phyloP scores from a whole-genome alignment of 2,888 invertebrate species.

The Eutolmus rufibarbis region DNA sequence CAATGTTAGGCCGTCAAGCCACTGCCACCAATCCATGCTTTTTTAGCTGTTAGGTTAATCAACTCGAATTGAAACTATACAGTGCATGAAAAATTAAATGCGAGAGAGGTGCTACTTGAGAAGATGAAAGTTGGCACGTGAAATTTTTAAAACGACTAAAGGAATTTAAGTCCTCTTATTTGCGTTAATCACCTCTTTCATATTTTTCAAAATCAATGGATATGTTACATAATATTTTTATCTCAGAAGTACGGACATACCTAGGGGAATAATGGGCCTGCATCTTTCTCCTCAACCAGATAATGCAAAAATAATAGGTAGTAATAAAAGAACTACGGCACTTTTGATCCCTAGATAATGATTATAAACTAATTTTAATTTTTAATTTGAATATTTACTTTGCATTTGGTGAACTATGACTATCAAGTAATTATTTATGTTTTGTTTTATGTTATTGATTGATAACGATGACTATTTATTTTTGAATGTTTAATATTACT shows the following conservation, averaged over 20 bases:
- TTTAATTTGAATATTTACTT: no score
- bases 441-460: no score
- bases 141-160: neutral
- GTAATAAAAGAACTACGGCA: no score
- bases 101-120: neutral
- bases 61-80: neutral
- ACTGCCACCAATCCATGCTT: neutral
- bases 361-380: no score
- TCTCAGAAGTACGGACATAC: neutral
- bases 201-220: neutral
- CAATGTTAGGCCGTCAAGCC: neutral
- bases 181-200: neutral
- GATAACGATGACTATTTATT: no score
- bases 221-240: neutral
- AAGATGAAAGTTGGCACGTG: neutral
- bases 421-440: no score
- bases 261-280: neutral
- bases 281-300: no score
- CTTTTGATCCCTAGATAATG: no score
- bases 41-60: neutral
- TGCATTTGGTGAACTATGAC: no score
- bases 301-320: no score
- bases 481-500: no score
- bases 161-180: neutral
- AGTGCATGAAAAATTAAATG: slow-evolving; percentile 25